phyloP scores from a whole-genome alignment of 2,797 vertebrate species.

The Todus mexicanus region DNA sequence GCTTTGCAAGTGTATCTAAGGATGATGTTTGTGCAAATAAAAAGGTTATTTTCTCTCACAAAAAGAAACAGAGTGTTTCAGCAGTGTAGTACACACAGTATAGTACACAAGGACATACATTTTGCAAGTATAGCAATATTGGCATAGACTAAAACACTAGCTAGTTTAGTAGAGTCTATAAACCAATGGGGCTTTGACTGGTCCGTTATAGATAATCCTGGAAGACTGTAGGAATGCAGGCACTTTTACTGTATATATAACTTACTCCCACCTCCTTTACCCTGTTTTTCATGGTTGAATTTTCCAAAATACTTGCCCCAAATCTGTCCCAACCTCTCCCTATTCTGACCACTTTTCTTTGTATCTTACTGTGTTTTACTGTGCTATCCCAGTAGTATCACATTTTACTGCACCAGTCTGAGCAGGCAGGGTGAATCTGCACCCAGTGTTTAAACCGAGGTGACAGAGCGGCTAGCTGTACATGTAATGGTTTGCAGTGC shows the following conservation, averaged over 20 bases:
- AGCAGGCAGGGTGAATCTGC: background rate
- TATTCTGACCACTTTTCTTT: background rate
- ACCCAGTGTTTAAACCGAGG: background rate
- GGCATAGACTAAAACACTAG: background rate
- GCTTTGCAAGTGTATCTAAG: background rate
- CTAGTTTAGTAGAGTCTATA: background rate
- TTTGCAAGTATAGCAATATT: background rate
- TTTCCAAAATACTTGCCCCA: background rate
- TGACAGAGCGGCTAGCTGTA: background rate
- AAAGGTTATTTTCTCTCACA: background rate
- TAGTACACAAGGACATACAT: background rate
- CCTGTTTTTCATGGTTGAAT: background rate
- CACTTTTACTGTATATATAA: background rate
- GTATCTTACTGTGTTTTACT: background rate
- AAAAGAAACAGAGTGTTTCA: background rate
- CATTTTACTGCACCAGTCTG: background rate
- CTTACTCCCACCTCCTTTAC: background rate
- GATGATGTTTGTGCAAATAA: background rate
- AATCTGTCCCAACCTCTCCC: background rate
- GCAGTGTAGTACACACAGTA: background rate
- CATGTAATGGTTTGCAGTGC: background rate
- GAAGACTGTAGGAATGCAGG: fast-evolving
- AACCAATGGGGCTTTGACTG: background rate
- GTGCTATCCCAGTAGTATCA: no score
- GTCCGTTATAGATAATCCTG: background rate